Conservation (phyloP, 1,140 invertebrate genomes). For the Musca domestica region DNA sequence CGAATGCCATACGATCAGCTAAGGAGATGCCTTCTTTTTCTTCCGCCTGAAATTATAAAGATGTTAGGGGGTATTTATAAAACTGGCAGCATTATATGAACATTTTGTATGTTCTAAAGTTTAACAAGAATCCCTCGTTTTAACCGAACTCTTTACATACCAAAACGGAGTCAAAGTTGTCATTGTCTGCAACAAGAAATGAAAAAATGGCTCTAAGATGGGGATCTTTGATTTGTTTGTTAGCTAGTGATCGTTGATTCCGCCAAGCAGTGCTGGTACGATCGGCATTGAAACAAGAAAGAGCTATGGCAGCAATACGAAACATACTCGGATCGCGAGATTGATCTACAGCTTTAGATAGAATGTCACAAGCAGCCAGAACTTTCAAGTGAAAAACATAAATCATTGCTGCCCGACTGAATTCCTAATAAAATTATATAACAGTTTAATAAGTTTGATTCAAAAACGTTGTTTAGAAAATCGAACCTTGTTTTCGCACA, state of each 20-base stretch:
- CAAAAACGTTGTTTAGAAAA: not conserved
- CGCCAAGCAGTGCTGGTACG: slow-evolving; percentile 75
- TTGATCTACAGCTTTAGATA: slow-evolving; percentile 66
- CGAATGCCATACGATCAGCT: slow-evolving; percentile 90
- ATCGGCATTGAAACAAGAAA: slow-evolving; percentile 84
- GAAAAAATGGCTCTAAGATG: slow-evolving; percentile 90
- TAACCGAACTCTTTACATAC: slow-evolving; percentile 56
- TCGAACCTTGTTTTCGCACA: slow-evolving; percentile 40
- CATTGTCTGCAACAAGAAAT: slow-evolving; percentile 81
- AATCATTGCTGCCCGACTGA: slow-evolving; percentile 83
- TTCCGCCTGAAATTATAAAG: slow-evolving; percentile 65
- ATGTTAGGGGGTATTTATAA: too few species aligned
- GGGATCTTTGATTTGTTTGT: slow-evolving; percentile 75
- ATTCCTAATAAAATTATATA: slow-evolving; percentile 52
- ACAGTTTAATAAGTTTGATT: not conserved
- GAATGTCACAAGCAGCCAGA: slow-evolving; percentile 78
- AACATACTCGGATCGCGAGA: slow-evolving; percentile 52
- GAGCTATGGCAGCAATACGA: slow-evolving; percentile 82
- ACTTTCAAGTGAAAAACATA: slow-evolving; percentile 87
- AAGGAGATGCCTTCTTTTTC: slow-evolving; percentile 76
- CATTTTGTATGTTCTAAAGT: not conserved
- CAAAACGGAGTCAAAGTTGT: slow-evolving; percentile 77
- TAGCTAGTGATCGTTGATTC: slow-evolving; percentile 71
- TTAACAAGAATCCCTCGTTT: too few species aligned
- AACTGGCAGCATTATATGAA: too few species aligned